Percentiles rank a stretch among this genome's conserved stretches.
These are phyloP conservation scores for Idaea aversata DNA, from an alignment of 2,888 invertebrate genomes.

Conservation along the genomic window DNA sequence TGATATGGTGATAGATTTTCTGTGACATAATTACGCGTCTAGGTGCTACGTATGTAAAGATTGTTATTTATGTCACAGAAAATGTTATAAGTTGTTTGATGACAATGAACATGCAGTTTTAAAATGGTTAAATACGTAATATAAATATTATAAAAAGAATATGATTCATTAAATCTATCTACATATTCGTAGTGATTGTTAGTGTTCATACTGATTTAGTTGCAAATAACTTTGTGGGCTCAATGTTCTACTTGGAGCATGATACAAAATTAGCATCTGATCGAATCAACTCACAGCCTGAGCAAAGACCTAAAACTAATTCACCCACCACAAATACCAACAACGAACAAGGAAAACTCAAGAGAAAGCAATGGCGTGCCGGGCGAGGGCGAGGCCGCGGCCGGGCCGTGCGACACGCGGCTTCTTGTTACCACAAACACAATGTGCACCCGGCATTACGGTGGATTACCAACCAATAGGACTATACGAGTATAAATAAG, in stretches of 20 bases:
- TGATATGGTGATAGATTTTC: conserved; percentile 34
- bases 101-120: conserved; percentile 54
- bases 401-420: conserved; percentile 48
- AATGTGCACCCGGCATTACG: conserved; percentile 70
- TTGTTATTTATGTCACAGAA: conserved; percentile 39
- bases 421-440: conserved; percentile 70
- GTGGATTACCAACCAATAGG: conserved; percentile 66
- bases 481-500: conserved; percentile 63
- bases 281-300: conserved; percentile 60
- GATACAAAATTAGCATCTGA: conserved; percentile 60
- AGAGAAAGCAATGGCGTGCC: conserved; percentile 57
- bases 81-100: conserved; percentile 45
- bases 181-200: conserved; percentile 59
- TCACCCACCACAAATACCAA: conserved; percentile 66
- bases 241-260: conserved; percentile 76
- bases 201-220: conserved; percentile 51
- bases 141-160: conserved; percentile 43
- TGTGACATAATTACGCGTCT: conserved; percentile 45
- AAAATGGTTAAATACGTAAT: conserved; percentile 44
- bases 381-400: conserved; percentile 22
- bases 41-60: conserved; percentile 26
- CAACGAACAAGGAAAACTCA: conserved; percentile 65
- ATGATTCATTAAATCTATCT: conserved; percentile 43
- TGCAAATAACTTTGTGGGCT: conserved; percentile 68
- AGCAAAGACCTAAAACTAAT: conserved; percentile 66